phyloP scores from a whole-genome alignment of 2,113 vertebrate species.

The Ageneiosus marmoratus region DNA sequence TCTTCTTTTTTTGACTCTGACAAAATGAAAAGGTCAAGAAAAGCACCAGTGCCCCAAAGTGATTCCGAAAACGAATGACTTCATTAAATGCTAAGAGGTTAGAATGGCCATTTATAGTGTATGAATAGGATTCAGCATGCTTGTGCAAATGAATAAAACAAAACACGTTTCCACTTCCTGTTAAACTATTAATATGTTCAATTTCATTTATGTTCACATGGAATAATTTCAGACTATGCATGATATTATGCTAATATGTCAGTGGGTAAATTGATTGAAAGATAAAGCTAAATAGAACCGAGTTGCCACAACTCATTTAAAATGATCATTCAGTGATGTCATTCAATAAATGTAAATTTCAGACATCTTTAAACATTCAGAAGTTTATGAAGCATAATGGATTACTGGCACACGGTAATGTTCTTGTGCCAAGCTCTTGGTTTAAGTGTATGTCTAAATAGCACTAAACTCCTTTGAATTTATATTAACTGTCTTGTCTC shows the following conservation, averaged over 20 bases:
- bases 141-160: background rate
- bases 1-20: slow-evolving; percentile 3
- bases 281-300: background rate
- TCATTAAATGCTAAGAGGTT: slow-evolving; percentile 45
- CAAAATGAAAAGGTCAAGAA: slow-evolving; percentile 42
- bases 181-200: background rate
- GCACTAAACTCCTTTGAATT: slow-evolving; percentile 3
- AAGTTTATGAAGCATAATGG: background rate
- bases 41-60: slow-evolving; percentile 35
- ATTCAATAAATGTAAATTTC: background rate
- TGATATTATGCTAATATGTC: background rate
- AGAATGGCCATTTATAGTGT: slow-evolving; percentile 25
- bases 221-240: background rate
- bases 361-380: background rate
- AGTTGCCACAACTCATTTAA: background rate
- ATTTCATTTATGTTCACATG: background rate
- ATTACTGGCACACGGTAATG: background rate
- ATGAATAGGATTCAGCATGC: slow-evolving; percentile 12
- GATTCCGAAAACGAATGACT: slow-evolving; percentile 38
- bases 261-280: background rate
- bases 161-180: background rate
- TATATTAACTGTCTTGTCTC: slow-evolving; percentile 13
- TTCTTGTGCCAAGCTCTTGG: background rate
- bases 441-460: slow-evolving; percentile 16
- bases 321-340: background rate